Evolutionary conservation across 2,888 invertebrate species (phyloP).

Genomic region (Drosophila formosana): DNA sequence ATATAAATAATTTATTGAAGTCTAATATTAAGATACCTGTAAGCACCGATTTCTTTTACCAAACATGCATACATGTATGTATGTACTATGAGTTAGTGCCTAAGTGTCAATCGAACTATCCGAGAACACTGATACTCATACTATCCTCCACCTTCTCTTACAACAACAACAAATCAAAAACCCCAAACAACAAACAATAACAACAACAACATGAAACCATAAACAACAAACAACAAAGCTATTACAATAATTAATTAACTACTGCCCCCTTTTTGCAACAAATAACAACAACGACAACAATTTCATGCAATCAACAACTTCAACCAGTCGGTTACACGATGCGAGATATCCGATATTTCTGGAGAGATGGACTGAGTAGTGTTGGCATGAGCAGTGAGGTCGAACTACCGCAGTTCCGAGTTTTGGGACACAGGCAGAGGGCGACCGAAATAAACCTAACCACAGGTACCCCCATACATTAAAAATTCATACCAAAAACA

Average conservation of each 20-base stretch:
- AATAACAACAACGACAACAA: constrained; percentile 60
- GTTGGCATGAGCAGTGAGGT: constrained; percentile 98
- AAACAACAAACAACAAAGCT: constrained; percentile 44
- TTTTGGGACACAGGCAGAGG: constrained; percentile 97
- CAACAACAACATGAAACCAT: constrained; percentile 5
- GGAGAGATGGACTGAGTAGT: constrained; percentile 96
- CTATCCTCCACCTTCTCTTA: constrained; percentile 29
- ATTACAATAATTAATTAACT: constrained; percentile 74
- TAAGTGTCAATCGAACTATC: constrained; percentile 35
- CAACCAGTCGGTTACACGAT: constrained; percentile 96
- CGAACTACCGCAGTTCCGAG: constrained; percentile 98
- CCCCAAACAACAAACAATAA: constrained; percentile 25
- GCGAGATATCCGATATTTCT: constrained; percentile 98
- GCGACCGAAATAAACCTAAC: constrained; percentile 97
- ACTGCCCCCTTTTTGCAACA: constrained; percentile 76
- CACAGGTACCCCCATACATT: constrained; percentile 92
- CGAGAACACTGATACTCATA: constrained; percentile 26
- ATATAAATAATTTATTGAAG: constrained; percentile 31
- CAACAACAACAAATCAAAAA: constrained; percentile 32
- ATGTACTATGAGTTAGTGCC: constrained; percentile 10
- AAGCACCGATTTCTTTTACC: constrained; percentile 25
- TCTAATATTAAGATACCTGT: constrained; percentile 51
- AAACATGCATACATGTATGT: neutral
- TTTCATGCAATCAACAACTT: constrained; percentile 57
- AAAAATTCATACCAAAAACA: constrained; percentile 70